These are phyloP conservation scores for Sinocyclocheilus anophthalmus DNA, from an alignment of 2,113 vertebrate species.

Conservation along the genomic window DNA sequence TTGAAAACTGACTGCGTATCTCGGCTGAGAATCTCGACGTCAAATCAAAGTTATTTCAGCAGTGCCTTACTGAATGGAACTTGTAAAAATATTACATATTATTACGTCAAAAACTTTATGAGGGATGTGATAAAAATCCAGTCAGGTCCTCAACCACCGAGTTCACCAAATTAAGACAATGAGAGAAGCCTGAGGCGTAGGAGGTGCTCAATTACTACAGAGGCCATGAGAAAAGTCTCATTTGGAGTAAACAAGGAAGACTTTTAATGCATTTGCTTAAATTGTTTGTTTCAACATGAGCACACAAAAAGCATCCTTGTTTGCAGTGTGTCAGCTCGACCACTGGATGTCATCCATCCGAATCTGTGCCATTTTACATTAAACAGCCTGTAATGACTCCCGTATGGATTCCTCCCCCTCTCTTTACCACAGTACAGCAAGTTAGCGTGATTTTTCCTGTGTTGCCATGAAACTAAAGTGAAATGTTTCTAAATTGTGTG, in stretches of 20 bases:
- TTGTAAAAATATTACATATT: background rate
- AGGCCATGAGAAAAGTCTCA: background rate
- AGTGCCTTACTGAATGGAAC: background rate
- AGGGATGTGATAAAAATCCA: background rate
- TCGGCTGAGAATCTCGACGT: background rate
- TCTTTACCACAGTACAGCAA: slow-evolving; percentile 1
- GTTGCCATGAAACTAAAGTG: slow-evolving; percentile 2
- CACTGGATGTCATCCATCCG: slow-evolving; percentile 77
- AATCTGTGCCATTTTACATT: slow-evolving; percentile 60
- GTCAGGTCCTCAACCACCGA: background rate
- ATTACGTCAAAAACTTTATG: background rate
- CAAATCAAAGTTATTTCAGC: background rate
- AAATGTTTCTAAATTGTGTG: slow-evolving; percentile 16
- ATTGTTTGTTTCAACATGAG: background rate
- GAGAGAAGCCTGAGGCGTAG: slow-evolving; percentile 15
- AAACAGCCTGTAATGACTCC: slow-evolving; percentile 30
- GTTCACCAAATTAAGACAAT: background rate
- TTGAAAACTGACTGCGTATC: background rate
- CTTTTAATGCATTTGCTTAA: background rate
- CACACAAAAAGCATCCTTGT: slow-evolving; percentile 50
- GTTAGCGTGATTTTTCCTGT: background rate
- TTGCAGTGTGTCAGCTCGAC: slow-evolving; percentile 74
- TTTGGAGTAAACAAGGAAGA: background rate
- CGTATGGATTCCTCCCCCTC: slow-evolving; percentile 24
- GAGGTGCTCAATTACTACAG: background rate